Percentiles rank a stretch among this genome's conserved stretches.
Evolutionary conservation across 2,888 invertebrate species (phyloP).

Genomic region (Caradrina clavipalpis): DNA sequence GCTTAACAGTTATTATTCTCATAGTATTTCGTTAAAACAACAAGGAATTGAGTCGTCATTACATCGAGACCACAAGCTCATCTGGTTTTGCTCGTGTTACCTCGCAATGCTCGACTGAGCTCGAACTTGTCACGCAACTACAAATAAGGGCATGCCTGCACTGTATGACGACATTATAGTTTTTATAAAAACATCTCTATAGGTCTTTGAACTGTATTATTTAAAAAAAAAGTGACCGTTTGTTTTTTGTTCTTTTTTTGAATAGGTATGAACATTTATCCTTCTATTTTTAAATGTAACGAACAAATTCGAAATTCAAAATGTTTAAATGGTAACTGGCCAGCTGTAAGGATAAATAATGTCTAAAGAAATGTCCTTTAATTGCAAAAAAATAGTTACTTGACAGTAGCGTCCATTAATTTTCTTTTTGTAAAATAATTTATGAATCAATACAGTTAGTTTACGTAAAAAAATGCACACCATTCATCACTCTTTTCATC

Average conservation of each 20-base stretch:
- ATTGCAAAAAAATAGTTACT: background rate
- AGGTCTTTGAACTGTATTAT: constrained; percentile 81
- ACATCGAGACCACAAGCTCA: constrained; percentile 35
- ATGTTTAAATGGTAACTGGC: background rate
- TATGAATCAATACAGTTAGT: constrained; percentile 15
- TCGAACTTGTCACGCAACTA: constrained; percentile 62
- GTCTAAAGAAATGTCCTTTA: constrained; percentile 2
- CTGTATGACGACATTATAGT: constrained; percentile 80
- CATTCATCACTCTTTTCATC: constrained; percentile 39
- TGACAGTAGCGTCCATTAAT: constrained; percentile 3
- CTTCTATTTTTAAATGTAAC: constrained; percentile 11
- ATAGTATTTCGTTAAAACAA: constrained; percentile 27
- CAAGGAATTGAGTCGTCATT: constrained; percentile 58
- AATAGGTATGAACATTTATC: background rate
- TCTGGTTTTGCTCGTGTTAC: constrained; percentile 60
- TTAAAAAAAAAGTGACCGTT: constrained; percentile 57
- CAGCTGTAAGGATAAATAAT: constrained; percentile 1
- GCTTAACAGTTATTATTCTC: background rate
- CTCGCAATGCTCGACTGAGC: constrained; percentile 61
- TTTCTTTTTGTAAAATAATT: constrained; percentile 17
- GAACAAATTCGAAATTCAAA: constrained; percentile 5
- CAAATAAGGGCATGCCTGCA: constrained; percentile 84
- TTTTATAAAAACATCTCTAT: constrained; percentile 78
- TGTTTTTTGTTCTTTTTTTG: constrained; percentile 13
- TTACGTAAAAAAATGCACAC: constrained; percentile 24